Percentiles rank a stretch among this genome's conserved stretches.
Evolutionary conservation across 2,113 vertebrate genomes (phyloP).

Genomic region (Promerops cafer): DNA sequence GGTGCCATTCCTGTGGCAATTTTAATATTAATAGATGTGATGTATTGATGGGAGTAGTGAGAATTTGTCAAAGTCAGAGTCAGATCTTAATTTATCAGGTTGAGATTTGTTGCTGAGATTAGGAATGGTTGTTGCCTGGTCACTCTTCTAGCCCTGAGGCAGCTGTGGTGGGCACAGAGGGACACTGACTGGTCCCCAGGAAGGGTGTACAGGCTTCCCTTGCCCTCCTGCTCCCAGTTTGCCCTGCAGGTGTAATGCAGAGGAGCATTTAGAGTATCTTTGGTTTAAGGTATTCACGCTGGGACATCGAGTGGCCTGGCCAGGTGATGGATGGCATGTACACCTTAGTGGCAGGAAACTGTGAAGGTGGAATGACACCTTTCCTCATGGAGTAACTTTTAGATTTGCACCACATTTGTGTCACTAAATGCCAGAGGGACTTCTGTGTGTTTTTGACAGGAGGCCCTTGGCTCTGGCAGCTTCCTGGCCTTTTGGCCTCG

Average conservation of each 20-base stretch:
- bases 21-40: background rate
- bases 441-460: background rate
- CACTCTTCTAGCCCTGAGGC: background rate
- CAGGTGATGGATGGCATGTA: background rate
- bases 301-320: background rate
- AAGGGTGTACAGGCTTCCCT: fast-evolving
- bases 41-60: background rate
- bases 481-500: background rate
- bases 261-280: background rate
- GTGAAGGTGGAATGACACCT: background rate
- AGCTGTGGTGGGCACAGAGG: background rate
- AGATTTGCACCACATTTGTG: background rate
- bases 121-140: background rate
- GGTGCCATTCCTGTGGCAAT: background rate
- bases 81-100: background rate
- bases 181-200: background rate
- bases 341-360: background rate
- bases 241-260: background rate
- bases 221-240: background rate
- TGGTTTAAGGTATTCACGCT: fast-evolving
- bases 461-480: background rate
- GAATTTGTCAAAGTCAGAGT: background rate
- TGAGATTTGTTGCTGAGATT: background rate
- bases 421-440: background rate
- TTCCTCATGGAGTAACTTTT: background rate